Conservation (phyloP, 1,140 invertebrate genomes). For the Proales similis region DNA sequence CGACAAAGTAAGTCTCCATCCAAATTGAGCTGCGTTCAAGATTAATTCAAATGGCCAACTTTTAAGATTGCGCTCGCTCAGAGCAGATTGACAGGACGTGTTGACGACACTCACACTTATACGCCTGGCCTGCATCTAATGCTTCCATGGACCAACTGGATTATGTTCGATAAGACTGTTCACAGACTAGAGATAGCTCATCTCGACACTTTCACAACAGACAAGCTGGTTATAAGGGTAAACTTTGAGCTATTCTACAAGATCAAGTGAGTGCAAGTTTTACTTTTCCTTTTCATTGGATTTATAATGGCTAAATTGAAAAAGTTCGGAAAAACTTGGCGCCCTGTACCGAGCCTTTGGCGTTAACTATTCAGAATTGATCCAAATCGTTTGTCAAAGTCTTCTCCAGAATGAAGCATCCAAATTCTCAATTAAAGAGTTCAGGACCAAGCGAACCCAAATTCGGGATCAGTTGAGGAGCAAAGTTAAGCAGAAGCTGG, state of each 20-base stretch:
- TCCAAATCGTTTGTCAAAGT: slow-evolving; percentile 2
- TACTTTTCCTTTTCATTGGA: background rate
- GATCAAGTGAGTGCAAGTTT: slow-evolving; percentile 5
- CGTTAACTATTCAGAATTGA: background rate
- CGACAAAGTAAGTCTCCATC: slow-evolving; percentile 7
- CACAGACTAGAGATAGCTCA: background rate
- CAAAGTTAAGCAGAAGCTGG: background rate
- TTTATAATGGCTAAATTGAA: background rate
- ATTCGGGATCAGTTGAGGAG: background rate
- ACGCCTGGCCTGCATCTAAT: slow-evolving; percentile 7
- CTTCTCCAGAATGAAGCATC: slow-evolving; percentile 3
- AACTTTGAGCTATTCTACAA: slow-evolving; percentile 11
- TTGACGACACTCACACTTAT: background rate
- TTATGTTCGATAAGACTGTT: slow-evolving; percentile 10
- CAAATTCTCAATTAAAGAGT: slow-evolving; percentile 21
- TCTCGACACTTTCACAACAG: background rate
- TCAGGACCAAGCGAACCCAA: background rate
- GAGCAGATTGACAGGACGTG: background rate
- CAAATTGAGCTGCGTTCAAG: too few species aligned
- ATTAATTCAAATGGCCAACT: too few species aligned
- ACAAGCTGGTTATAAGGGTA: slow-evolving; percentile 22
- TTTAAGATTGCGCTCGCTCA: slow-evolving; percentile 9
- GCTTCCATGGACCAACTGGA: slow-evolving; percentile 11
- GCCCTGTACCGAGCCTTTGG: slow-evolving; percentile 18
- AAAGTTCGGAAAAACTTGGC: background rate